These are phyloP conservation scores for Gouania willdenowi DNA, from an alignment of 2,797 vertebrate genomes.

Conservation along the genomic window DNA sequence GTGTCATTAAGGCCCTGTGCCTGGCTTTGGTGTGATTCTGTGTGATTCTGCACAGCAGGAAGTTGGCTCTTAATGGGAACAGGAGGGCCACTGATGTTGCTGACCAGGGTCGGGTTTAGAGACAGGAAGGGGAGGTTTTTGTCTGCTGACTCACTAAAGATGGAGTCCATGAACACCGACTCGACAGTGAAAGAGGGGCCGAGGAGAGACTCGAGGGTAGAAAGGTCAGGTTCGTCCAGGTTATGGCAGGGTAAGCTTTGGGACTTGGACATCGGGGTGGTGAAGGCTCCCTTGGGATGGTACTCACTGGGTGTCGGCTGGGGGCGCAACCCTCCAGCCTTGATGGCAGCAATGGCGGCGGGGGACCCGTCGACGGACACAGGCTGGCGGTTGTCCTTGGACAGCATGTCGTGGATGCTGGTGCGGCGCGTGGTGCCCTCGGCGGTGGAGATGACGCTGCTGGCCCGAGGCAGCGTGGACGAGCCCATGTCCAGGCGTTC, in stretches of 20 bases:
- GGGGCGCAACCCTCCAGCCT: slow-evolving; percentile 63
- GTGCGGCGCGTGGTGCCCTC: slow-evolving; percentile 93
- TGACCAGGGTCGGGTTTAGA: slow-evolving; percentile 92
- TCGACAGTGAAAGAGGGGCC: slow-evolving; percentile 76
- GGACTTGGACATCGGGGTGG: slow-evolving; percentile 67
- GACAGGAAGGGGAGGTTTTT: slow-evolving; percentile 85
- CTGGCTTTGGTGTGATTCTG: slow-evolving; percentile 56
- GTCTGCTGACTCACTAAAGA: slow-evolving; percentile 71
- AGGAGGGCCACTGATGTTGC: slow-evolving; percentile 87
- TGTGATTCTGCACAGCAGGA: slow-evolving; percentile 15
- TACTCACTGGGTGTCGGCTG: slow-evolving; percentile 93
- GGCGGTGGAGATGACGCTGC: slow-evolving; percentile 96
- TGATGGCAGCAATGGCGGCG: slow-evolving; percentile 57
- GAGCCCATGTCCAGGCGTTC: slow-evolving; percentile 81
- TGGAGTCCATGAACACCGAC: slow-evolving; percentile 75
- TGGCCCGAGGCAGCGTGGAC: slow-evolving; percentile 89
- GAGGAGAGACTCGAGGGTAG: slow-evolving; percentile 73
- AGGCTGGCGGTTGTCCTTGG: slow-evolving; percentile 88
- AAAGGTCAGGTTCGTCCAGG: slow-evolving; percentile 68
- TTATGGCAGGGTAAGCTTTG: slow-evolving; percentile 71
- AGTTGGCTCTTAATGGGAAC: slow-evolving; percentile 56
- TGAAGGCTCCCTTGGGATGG: slow-evolving; percentile 54
- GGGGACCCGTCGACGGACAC: slow-evolving; percentile 83
- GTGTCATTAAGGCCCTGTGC: slow-evolving; percentile 46
- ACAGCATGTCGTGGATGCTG: slow-evolving; percentile 96